Evolutionary conservation across 2,888 invertebrate genomes (phyloP).

Genomic region (Osmoderma eremita): DNA sequence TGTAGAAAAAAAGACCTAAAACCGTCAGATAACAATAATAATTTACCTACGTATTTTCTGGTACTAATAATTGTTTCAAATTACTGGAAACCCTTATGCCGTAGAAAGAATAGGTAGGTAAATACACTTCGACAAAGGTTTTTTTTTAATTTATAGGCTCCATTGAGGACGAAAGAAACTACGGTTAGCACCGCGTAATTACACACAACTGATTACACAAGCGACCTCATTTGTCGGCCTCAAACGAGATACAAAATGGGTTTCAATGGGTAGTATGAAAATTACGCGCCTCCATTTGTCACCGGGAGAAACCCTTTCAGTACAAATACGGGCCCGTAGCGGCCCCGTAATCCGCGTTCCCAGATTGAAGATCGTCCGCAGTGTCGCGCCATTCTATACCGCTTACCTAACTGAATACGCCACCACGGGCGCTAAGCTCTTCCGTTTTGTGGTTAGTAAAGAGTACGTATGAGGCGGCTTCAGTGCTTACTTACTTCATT

Average conservation of each 20-base stretch:
- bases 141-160: conserved; percentile 19
- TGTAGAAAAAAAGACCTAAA: too few species aligned
- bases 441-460: too few species aligned
- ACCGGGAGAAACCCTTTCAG: conserved; percentile 22
- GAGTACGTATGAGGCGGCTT: too few species aligned
- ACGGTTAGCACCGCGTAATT: conserved; percentile 23
- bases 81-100: too few species aligned
- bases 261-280: conserved; percentile 25
- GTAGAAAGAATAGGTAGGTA: neutral
- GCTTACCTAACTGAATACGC: too few species aligned
- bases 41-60: too few species aligned
- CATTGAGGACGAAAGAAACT: conserved; percentile 21
- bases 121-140: neutral
- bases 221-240: conserved; percentile 27
- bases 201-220: conserved; percentile 28
- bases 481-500: too few species aligned
- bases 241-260: conserved; percentile 26
- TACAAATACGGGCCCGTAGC: conserved; percentile 14
- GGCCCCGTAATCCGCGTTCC: conserved; percentile 9
- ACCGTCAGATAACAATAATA: too few species aligned
- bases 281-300: conserved; percentile 29
- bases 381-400: conserved; percentile 10
- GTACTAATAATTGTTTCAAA: too few species aligned
- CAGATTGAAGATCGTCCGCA: conserved; percentile 23
- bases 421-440: too few species aligned